Evolutionary conservation across 2,113 vertebrate species (phyloP).

Genomic region (Hydrochoerus hydrochaeris): DNA sequence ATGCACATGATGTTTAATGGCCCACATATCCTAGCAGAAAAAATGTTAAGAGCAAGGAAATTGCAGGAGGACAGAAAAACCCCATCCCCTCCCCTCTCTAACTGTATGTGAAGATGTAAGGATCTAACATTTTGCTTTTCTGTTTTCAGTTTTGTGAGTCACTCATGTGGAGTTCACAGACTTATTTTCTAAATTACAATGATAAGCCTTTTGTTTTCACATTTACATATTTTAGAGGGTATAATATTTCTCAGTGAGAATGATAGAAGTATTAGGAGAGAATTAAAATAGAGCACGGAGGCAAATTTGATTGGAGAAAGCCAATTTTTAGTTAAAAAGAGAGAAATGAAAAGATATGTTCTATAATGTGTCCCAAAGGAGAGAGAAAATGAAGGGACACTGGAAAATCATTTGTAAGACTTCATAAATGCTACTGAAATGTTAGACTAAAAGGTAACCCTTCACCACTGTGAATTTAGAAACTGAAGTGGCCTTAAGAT

Average conservation of each 20-base stretch:
- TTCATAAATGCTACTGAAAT: neutral
- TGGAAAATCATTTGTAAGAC: neutral
- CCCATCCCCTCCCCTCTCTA: neutral
- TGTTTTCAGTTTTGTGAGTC: neutral
- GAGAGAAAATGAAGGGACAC: neutral
- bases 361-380: neutral
- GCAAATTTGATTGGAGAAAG: neutral
- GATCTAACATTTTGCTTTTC: neutral
- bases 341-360: neutral
- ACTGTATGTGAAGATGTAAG: rapidly evolving
- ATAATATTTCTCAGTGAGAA: neutral
- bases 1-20: neutral
- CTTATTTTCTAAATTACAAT: neutral
- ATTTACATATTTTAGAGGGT: neutral
- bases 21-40: neutral
- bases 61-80: neutral
- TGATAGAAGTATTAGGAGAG: neutral
- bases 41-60: neutral
- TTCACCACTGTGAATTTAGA: neutral
- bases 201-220: neutral
- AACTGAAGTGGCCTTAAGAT: neutral
- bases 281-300: neutral
- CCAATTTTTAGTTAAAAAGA: neutral
- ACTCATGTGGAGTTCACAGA: neutral
- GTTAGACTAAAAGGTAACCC: neutral